Base-by-base conservation (phyloP, 2,888 invertebrate species). In the Thymelicus lineola region DNA sequence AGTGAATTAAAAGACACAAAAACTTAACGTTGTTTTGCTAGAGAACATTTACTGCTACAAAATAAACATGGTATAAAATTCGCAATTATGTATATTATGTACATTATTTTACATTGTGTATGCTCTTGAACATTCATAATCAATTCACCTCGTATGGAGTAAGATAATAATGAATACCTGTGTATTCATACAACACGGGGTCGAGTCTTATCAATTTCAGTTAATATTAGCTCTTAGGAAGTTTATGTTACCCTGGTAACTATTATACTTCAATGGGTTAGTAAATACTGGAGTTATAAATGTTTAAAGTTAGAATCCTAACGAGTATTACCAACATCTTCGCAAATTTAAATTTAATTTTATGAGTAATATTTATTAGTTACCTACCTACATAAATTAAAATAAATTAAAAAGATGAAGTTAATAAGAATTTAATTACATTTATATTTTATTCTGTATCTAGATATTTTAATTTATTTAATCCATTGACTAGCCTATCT, bases 211-310 rank as follows among this genome's bases (percentile, higher is more conserved):
- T 89, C 89, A 82, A 72, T 48, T 53, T 73, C 74, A 80, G 80
- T 82, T 83, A 89, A 88, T 87, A 87, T 89, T 89, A 84, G 77
- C 79, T 71, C 89, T 90, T 87, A 85, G 80, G 82, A 82, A 81
- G 80, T 82, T 82, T 84, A 82, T 77, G 76, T 73, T 72, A 75
- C 76, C 76, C 76, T 73, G 70, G 70, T 74, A 20, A 64, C 38
- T 20, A 57, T 28, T 42, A 3, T 38, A 38, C 38, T 38, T 6
- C 38, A 38, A 9, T 38, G n/a, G n/a, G n/a, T n/a, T 20, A 20
- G 1, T 20, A 28, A 28, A 28, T 28, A 28, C 28, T 28, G 5
- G 5, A 28, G 1, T 28, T 28, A 28, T 5, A 28, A 28, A 5
- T 28, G 28, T 3, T 28, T 28, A 28, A 28, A 28, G 28, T 28